Conservation (phyloP, 64 coral and sea anemone genomes). For the Acropora tenuis region DNA sequence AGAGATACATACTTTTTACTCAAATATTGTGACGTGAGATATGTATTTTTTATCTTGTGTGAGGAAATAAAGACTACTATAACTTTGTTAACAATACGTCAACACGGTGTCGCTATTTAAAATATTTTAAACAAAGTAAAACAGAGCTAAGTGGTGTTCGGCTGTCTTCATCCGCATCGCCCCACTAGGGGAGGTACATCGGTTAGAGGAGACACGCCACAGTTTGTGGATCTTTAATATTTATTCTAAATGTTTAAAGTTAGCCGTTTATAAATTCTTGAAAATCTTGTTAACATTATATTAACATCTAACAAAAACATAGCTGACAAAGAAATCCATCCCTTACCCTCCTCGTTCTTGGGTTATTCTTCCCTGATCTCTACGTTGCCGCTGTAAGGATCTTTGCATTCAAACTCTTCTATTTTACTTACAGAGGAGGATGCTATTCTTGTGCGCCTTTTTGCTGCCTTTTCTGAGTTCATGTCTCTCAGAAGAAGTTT, state of each 20-base stretch:
- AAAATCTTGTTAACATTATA: too few relatives aligned
- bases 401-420: slow-evolving; percentile 1
- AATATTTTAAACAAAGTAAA: too few relatives aligned
- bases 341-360: neutral
- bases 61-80: too few relatives aligned
- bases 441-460: slow-evolving; percentile 14
- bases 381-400: neutral
- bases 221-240: neutral
- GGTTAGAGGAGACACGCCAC: neutral
- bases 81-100: too few relatives aligned
- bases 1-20: too few relatives aligned
- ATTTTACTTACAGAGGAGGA: slow-evolving; percentile 30
- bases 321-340: neutral
- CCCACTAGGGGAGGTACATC: too few relatives aligned
- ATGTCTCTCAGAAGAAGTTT: slow-evolving; percentile 30
- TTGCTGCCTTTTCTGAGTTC: slow-evolving; percentile 18
- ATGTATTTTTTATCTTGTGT: too few relatives aligned
- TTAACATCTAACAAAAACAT: too few relatives aligned
- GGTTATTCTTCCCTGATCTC: neutral
- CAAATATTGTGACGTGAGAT: too few relatives aligned
- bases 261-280: neutral
- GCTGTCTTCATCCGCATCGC: too few relatives aligned
- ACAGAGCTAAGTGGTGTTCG: too few relatives aligned
- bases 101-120: too few relatives aligned
- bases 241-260: neutral